Conservation (phyloP, 2,113 vertebrate genomes). For the Fregetta grallaria region DNA sequence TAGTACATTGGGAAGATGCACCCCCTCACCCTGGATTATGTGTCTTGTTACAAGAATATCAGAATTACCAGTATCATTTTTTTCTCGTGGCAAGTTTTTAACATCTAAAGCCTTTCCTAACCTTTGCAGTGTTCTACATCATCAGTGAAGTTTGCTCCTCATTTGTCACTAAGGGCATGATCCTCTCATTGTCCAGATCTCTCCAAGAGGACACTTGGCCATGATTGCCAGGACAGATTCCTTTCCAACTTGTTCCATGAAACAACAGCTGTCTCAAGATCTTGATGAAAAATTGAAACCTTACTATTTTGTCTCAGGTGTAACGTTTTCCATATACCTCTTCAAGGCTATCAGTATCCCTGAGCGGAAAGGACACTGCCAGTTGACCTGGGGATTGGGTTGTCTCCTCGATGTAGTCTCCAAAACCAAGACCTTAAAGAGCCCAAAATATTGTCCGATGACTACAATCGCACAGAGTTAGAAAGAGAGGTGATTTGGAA, state of each 20-base stretch:
- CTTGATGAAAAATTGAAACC: not conserved
- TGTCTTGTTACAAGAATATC: not conserved
- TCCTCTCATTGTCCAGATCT: not conserved
- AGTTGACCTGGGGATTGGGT: not conserved
- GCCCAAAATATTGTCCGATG: not conserved
- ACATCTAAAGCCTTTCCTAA: not conserved
- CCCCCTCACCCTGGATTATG: not conserved
- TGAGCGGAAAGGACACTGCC: not conserved
- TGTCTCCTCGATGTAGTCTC: not conserved
- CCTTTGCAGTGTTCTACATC: not conserved
- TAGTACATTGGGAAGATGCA: not conserved
- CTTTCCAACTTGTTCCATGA: not conserved
- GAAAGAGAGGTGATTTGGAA: not conserved
- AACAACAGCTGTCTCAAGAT: not conserved
- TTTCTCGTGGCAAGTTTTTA: not conserved
- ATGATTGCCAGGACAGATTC: not conserved
- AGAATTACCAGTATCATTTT: not conserved
- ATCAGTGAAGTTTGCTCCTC: not conserved
- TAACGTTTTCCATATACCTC: not conserved
- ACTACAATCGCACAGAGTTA: not conserved
- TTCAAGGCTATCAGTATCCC: not conserved
- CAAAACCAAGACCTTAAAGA: not conserved
- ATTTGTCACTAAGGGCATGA: not conserved
- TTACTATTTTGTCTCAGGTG: not conserved
- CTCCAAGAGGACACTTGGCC: not conserved